These are phyloP conservation scores for Andricus quercusramuli DNA, from an alignment of 2,888 invertebrate species.

Conservation along the genomic window DNA sequence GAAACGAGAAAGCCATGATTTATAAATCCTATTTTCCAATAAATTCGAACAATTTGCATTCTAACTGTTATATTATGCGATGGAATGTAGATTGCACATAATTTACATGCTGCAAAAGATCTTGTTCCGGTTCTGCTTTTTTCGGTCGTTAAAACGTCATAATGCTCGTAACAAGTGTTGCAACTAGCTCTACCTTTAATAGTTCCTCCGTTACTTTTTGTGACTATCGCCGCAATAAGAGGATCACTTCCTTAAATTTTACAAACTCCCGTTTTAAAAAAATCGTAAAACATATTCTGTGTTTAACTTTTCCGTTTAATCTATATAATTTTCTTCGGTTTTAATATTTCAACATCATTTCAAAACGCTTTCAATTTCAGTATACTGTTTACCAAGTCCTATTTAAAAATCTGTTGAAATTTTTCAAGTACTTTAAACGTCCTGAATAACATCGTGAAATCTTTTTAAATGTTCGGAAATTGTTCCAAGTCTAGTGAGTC, in stretches of 20 bases:
- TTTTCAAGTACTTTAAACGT: too few relatives aligned
- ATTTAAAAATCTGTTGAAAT: too few relatives aligned
- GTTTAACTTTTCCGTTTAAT: not conserved
- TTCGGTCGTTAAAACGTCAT: slow-evolving; percentile 22
- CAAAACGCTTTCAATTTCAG: too few relatives aligned
- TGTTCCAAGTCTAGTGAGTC: too few relatives aligned
- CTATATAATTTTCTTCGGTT: too few relatives aligned
- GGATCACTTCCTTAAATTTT: not conserved
- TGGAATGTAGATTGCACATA: slow-evolving; percentile 1
- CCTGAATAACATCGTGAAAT: too few relatives aligned
- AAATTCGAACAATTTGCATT: not conserved
- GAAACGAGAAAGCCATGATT: not conserved
- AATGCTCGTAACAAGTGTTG: slow-evolving; percentile 29
- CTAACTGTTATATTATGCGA: not conserved
- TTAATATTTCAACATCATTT: too few relatives aligned
- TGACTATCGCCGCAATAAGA: slow-evolving; percentile 1
- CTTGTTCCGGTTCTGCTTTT: slow-evolving; percentile 28
- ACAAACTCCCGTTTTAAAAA: not conserved
- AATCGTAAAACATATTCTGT: not conserved
- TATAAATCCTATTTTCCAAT: not conserved
- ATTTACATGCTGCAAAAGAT: slow-evolving; percentile 23
- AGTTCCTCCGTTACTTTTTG: slow-evolving; percentile 17
- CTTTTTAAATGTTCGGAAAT: too few relatives aligned
- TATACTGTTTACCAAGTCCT: too few relatives aligned
- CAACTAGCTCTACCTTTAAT: slow-evolving; percentile 3